Conservation (phyloP, 2,888 invertebrate genomes). For the Ennomos quercinarius region DNA sequence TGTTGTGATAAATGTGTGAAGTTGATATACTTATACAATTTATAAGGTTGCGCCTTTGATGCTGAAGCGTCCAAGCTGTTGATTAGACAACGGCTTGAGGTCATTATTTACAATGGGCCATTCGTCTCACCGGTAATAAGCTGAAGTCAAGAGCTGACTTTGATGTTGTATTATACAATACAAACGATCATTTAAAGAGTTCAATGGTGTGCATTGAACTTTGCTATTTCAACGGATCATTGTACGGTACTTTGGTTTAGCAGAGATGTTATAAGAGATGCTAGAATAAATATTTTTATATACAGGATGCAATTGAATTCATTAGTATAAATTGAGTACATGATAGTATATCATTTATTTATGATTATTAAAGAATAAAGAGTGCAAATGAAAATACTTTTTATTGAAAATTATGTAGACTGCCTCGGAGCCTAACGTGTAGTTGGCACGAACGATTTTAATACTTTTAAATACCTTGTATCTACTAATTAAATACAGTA, state of each 20-base stretch:
- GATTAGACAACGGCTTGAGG: constrained; percentile 21
- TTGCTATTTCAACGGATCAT: not conserved
- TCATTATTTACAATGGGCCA: constrained; percentile 23
- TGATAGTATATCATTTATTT: no score
- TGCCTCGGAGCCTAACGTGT: no score
- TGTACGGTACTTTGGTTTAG: not conserved
- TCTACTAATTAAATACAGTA: no score
- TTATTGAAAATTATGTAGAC: no score
- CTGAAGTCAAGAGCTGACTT: constrained; percentile 15
- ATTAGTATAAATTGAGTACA: no score
- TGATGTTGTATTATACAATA: constrained; percentile 9
- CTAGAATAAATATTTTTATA: no score
- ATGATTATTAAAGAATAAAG: no score
- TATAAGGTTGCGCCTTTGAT: constrained; percentile 5
- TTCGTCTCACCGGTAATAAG: constrained; percentile 21
- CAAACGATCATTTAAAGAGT: constrained; percentile 5
- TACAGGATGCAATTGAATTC: no score
- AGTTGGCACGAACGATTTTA: no score
- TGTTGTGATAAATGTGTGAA: not conserved
- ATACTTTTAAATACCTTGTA: no score
- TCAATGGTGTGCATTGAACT: constrained; percentile 8
- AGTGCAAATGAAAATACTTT: no score
- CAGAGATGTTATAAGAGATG: not conserved
- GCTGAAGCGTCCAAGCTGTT: constrained; percentile 9
- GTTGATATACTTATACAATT: constrained; percentile 6